Evolutionary conservation across 2,113 vertebrate species (phyloP), one percentile per base, ranked within the genome.

Genomic region (Etheostoma spectabile): DNA sequence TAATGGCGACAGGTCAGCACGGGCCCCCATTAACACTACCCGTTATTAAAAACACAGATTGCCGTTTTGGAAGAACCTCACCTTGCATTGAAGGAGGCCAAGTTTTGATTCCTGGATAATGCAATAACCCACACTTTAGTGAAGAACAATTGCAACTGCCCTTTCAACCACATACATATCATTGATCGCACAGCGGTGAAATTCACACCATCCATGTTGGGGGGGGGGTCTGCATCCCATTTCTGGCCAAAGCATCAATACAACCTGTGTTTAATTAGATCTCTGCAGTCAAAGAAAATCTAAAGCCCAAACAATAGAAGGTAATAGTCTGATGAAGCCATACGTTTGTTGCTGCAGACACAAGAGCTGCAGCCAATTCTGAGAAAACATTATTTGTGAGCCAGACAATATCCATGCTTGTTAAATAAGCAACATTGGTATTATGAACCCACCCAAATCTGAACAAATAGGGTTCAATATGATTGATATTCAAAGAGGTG

Each of bases 91-190:
- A 18, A 38, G 69, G 75, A 77, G 52, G 57, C 59, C 64, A 15
- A 45, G 19, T 35, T 77, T 59, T 79, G 67, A 77, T 63, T 72
- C n/a, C n/a, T 13, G 30, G 71, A 51, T 82, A 91, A 84, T 73
- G 22, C 45, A 85, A 65, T 83, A 61, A 81, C 74, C 79, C 89
- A n/a, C 83, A 61, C 49, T 76, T 65, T 62, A 55, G 82, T 79
- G 38, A 64, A 52, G 55, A 80, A 73, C 46, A 82, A 75, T 33
- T 70, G 65, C 73, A 69, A 46, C 46, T 42, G 67, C 30, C 70
- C 72, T 76, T 70, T 74, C 63, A 46, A 35, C 62, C 19, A 12
- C 60, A 62, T n/a, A 42, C 67, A n/a, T 61, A 49, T 45, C 62
- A 79, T 76, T 45, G 78, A 84, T 68, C 5, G 49, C 51, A 46